Percentiles rank a stretch among this genome's conserved stretches.
Evolutionary conservation across 2,113 vertebrate species (phyloP).

Genomic region (Ia io): DNA sequence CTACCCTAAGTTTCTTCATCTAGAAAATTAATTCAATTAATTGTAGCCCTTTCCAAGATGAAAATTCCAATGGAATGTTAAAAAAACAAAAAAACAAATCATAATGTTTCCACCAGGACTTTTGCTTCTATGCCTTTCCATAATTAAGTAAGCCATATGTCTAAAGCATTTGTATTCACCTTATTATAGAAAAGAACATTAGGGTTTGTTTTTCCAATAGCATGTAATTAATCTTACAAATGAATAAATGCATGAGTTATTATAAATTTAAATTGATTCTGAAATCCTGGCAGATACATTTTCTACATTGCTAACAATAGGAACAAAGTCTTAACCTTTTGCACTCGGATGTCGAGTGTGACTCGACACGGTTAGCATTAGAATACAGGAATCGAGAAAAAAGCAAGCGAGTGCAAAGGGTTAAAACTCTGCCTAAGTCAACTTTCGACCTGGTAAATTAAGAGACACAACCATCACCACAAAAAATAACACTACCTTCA

Average conservation of each 20-base stretch:
- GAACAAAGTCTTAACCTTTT: no score
- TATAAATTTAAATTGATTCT: slow-evolving; percentile 35
- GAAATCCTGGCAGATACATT: neutral
- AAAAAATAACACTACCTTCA: neutral
- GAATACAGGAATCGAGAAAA: no score
- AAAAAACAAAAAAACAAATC: neutral
- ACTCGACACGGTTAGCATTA: no score
- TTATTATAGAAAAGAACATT: slow-evolving; percentile 20
- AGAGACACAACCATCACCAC: neutral
- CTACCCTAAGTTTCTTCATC: neutral
- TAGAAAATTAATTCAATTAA: neutral
- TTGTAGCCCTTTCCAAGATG: neutral
- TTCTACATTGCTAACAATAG: neutral
- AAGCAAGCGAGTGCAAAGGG: no score
- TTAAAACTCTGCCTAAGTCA: neutral
- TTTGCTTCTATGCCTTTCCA: neutral
- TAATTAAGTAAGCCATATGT: neutral
- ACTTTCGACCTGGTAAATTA: neutral
- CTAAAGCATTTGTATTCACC: neutral
- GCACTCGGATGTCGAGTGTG: no score
- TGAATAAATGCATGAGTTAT: neutral
- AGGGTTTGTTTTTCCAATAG: neutral
- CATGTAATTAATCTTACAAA: neutral
- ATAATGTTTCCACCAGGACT: neutral
- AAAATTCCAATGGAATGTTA: slow-evolving; percentile 7